Percentiles rank a stretch among this genome's conserved stretches.
These are phyloP conservation scores for Willisornis vidua DNA, from an alignment of 2,113 vertebrate species.

Conservation along the genomic window DNA sequence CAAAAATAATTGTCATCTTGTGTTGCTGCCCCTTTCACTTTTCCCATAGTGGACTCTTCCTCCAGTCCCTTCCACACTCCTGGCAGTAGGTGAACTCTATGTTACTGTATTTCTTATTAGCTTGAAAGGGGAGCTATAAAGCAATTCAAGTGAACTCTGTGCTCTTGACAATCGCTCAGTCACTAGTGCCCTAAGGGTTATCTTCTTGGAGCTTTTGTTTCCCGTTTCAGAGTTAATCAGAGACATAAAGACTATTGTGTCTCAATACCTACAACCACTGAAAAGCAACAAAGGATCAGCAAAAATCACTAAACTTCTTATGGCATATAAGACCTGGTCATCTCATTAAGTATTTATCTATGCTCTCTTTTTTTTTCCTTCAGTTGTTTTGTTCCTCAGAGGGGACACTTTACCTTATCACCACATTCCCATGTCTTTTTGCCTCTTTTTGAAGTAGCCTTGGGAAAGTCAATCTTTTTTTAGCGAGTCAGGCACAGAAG, in stretches of 20 bases:
- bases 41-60: background rate
- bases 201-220: slow-evolving; percentile 17
- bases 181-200: background rate
- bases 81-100: background rate
- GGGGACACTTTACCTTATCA: background rate
- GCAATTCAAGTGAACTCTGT: slow-evolving; percentile 2
- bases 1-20: background rate
- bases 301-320: slow-evolving; percentile 37
- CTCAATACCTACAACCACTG: background rate
- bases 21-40: background rate
- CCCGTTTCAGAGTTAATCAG: slow-evolving; percentile 34
- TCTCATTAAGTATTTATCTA: slow-evolving; percentile 52
- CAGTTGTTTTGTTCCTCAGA: slow-evolving; percentile 30
- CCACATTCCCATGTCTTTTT: background rate
- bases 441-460: background rate
- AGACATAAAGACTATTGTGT: slow-evolving; percentile 18
- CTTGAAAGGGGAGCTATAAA: background rate
- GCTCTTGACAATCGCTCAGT: background rate
- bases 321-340: background rate
- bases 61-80: background rate
- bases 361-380: background rate
- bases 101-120: background rate
- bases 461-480: background rate
- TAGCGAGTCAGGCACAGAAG: background rate
- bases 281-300: slow-evolving; percentile 1